Conservation (phyloP, 2,113 vertebrate genomes). For the Scartelaos histophorus region DNA sequence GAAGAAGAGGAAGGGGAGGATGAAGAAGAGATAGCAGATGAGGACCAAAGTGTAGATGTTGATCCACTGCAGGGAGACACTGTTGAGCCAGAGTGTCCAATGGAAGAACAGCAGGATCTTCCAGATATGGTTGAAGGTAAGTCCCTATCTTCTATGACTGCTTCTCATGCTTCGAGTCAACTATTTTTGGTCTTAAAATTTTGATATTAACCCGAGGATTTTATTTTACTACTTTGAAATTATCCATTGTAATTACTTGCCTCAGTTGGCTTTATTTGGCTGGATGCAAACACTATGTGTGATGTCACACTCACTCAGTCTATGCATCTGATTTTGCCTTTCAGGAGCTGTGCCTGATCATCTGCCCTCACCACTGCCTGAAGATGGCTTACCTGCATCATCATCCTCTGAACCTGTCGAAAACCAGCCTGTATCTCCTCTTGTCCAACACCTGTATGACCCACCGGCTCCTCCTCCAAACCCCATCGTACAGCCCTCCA, state of each 20-base stretch:
- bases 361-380: slow-evolving; percentile 43
- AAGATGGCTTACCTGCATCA: slow-evolving; percentile 23
- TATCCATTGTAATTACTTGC: too few species aligned
- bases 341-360: slow-evolving; percentile 38
- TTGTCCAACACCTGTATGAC: slow-evolving; percentile 38
- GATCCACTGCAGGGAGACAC: slow-evolving; percentile 10
- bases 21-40: slow-evolving; percentile 6
- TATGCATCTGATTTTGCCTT: background rate
- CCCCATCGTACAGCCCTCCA: slow-evolving; percentile 57
- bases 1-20: slow-evolving; percentile 4
- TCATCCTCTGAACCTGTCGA: slow-evolving; percentile 43
- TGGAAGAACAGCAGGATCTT: slow-evolving; percentile 27
- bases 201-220: too few species aligned
- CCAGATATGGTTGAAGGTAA: slow-evolving; percentile 61
- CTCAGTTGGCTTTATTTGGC: too few species aligned
- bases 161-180: too few species aligned
- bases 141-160: background rate
- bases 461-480: slow-evolving; percentile 38
- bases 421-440: slow-evolving; percentile 5
- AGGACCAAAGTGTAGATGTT: slow-evolving; percentile 25
- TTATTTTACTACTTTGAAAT: too few species aligned
- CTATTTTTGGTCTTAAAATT: too few species aligned
- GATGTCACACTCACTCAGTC: too few species aligned
- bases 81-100: slow-evolving; percentile 31
- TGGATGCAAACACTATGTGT: too few species aligned